Conservation (phyloP, 1,140 invertebrate genomes). For the Camponotus vicinus region DNA sequence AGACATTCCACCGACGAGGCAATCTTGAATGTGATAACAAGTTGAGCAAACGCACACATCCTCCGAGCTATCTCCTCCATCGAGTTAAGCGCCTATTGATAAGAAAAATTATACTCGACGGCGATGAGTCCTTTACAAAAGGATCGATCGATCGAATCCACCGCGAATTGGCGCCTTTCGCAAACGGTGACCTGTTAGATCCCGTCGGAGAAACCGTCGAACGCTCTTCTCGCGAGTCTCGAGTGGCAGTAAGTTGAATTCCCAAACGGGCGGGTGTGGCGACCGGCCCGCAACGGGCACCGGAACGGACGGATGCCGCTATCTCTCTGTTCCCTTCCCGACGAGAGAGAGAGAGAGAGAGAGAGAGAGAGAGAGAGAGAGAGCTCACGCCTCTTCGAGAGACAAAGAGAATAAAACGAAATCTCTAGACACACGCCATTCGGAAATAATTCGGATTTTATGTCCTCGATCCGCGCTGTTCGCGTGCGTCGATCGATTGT, state of each 20-base stretch:
- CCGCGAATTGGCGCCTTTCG: constrained; percentile 61
- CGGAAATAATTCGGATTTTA: constrained; percentile 28
- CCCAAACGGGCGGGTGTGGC: constrained; percentile 87
- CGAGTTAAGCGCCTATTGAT: background rate
- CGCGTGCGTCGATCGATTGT: constrained; percentile 37
- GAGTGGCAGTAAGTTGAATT: constrained; percentile 84
- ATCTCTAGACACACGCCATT: background rate
- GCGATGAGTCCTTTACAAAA: background rate
- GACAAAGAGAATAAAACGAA: background rate
- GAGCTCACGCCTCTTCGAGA: background rate
- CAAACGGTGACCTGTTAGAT: constrained; percentile 69
- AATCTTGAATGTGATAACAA: background rate
- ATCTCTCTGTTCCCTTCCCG: constrained; percentile 56
- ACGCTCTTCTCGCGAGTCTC: constrained; percentile 66
- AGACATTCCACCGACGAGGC: background rate
- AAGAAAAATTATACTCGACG: background rate
- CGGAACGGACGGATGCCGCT: constrained; percentile 80
- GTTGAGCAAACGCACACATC: background rate
- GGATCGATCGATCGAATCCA: constrained; percentile 35
- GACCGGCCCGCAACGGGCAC: constrained; percentile 84
- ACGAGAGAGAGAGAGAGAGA: background rate
- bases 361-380: constrained; percentile 4
- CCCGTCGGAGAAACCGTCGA: constrained; percentile 70
- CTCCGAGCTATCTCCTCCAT: background rate
- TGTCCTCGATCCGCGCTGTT: constrained; percentile 5